Evolutionary conservation across 2,113 vertebrate genomes (phyloP).

Genomic region (Oostethus manadensis): DNA sequence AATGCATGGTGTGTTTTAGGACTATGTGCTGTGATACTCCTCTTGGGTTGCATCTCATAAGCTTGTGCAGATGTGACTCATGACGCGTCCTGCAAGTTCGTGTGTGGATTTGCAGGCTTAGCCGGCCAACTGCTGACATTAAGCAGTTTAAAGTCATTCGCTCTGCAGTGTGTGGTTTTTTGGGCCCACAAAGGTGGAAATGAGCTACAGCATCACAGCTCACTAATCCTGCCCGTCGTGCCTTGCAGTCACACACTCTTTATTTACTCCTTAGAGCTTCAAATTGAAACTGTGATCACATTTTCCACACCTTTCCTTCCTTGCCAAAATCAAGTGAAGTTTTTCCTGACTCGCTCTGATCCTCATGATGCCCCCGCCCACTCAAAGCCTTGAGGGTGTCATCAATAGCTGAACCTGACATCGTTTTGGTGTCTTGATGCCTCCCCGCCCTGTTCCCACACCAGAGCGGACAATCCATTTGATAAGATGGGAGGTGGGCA

Average conservation of each 20-base stretch:
- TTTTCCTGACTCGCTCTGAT: constrained; percentile 15
- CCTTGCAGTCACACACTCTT: constrained; percentile 33
- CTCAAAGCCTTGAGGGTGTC: constrained; percentile 32
- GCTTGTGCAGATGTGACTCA: not conserved
- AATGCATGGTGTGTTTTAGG: no score
- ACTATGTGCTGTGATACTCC: not conserved
- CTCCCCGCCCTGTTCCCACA: constrained; percentile 13
- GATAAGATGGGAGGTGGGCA: constrained; percentile 26
- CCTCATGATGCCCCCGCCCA: constrained; percentile 36
- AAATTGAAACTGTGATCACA: constrained; percentile 68
- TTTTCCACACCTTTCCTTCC: constrained; percentile 52
- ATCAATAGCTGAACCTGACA: constrained; percentile 45
- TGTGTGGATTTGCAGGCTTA: constrained; percentile 19
- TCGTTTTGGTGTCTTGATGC: constrained; percentile 32
- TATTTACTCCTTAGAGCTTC: constrained; percentile 65
- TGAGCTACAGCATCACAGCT: constrained; percentile 37
- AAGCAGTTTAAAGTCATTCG: constrained; percentile 39
- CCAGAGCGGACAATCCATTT: constrained; percentile 41
- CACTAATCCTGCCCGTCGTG: constrained; percentile 49
- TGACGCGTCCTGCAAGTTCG: constrained; percentile 1
- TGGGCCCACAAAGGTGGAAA: constrained; percentile 45
- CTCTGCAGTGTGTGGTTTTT: constrained; percentile 16
- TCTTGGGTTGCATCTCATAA: not conserved
- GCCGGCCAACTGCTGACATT: constrained; percentile 27
- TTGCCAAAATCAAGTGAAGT: constrained; percentile 15